Percentiles rank a stretch among this genome's conserved stretches.
These are phyloP conservation scores for Seriola rivoliana DNA, from an alignment of 2,113 vertebrate species.

Conservation along the genomic window DNA sequence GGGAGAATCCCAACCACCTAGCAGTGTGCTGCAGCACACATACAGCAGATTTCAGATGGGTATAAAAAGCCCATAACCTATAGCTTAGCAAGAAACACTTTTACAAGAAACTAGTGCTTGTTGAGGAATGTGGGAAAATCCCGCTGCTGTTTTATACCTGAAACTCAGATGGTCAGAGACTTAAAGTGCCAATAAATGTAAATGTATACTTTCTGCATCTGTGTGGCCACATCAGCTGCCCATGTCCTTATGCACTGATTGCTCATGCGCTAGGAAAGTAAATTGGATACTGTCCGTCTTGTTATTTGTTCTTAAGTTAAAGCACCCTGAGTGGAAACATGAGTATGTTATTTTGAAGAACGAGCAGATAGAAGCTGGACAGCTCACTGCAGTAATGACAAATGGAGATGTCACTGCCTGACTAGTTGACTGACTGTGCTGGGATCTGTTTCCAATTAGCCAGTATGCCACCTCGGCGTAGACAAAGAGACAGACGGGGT, in stretches of 20 bases:
- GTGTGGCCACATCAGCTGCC: not conserved
- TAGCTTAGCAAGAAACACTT: conserved; percentile 37
- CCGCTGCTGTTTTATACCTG: not conserved
- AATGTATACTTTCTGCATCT: not conserved
- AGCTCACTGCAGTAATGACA: conserved; percentile 36
- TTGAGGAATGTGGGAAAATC: not conserved
- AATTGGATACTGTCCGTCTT: not conserved
- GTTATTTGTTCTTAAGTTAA: conserved; percentile 8
- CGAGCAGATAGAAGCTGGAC: conserved; percentile 2
- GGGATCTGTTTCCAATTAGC: conserved; percentile 76
- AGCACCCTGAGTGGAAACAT: not conserved
- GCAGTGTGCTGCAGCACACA: conserved; percentile 55
- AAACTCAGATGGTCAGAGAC: conserved; percentile 16
- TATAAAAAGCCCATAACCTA: conserved; percentile 47
- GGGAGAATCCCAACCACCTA: conserved; percentile 59
- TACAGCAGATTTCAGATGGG: conserved; percentile 43
- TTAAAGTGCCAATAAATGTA: not conserved
- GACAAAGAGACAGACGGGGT: conserved; percentile 52
- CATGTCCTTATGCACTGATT: not conserved
- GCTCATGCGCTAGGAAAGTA: not conserved
- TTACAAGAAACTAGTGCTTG: conserved; percentile 27
- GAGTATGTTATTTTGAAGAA: not conserved
- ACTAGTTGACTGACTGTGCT: conserved; percentile 23
- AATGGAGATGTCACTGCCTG: conserved; percentile 49
- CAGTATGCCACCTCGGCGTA: conserved; percentile 54